Conservation (phyloP, 2,797 vertebrate species). For the Spinibarbus caldwelli region DNA sequence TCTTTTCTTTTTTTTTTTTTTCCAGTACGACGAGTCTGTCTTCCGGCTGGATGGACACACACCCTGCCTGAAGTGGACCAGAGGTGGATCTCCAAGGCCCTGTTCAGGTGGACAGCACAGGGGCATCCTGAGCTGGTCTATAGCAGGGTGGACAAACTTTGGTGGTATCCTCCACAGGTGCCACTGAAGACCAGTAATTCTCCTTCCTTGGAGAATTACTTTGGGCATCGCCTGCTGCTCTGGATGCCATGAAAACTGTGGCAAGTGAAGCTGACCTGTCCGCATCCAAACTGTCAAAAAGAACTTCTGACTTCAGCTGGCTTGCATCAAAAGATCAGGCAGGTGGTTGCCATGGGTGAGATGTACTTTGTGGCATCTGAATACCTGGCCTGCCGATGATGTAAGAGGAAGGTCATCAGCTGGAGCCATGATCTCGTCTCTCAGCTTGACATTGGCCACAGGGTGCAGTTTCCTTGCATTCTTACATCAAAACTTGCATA, state of each 20-base stretch:
- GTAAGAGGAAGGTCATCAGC: slow-evolving; percentile 47
- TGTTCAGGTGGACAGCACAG: slow-evolving; percentile 4
- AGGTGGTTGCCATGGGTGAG: neutral
- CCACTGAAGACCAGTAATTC: neutral
- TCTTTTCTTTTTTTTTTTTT: neutral
- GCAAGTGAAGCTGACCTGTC: neutral
- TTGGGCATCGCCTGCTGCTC: neutral
- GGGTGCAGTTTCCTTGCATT: slow-evolving; percentile 31
- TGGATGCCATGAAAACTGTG: neutral
- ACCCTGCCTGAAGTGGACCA: slow-evolving; percentile 20
- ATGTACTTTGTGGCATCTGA: neutral
- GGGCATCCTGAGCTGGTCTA: neutral
- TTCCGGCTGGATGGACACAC: neutral
- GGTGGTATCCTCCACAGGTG: slow-evolving; percentile 12
- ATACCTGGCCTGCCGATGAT: slow-evolving; percentile 20
- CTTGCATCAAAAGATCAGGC: neutral
- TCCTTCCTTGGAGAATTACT: neutral
- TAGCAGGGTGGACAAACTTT: neutral
- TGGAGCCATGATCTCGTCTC: slow-evolving; percentile 38
- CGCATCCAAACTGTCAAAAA: neutral
- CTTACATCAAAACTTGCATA: slow-evolving; percentile 26
- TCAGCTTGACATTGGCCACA: slow-evolving; percentile 26
- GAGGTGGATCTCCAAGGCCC: slow-evolving; percentile 32
- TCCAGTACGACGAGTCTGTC: neutral
- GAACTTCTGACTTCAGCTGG: neutral